Percentiles rank a stretch among this genome's conserved stretches.
Evolutionary conservation across 2,113 vertebrate species (phyloP).

Genomic region (Salminus brasiliensis): DNA sequence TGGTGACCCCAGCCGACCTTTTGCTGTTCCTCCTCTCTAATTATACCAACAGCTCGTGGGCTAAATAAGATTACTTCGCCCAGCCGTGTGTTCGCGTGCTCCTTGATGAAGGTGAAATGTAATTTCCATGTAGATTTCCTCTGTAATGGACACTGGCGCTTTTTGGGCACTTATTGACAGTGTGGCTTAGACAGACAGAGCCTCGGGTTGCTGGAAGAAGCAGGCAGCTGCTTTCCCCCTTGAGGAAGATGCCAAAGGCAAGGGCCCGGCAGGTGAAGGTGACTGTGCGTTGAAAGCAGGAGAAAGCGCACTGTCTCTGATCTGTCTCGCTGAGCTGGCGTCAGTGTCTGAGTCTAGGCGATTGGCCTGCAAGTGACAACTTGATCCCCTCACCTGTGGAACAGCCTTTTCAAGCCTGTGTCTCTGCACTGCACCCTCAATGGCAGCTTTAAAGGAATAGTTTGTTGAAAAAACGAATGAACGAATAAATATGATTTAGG

Average conservation of each 20-base stretch:
- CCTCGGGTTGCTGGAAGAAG: constrained; percentile 13
- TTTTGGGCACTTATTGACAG: constrained; percentile 77
- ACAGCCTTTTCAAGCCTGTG: no score
- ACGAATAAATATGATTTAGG: no score
- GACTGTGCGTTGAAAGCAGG: constrained; percentile 13
- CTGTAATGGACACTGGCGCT: constrained; percentile 92
- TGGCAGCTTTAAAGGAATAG: no score
- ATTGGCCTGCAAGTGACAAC: constrained; percentile 21
- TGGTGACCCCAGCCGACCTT: constrained; percentile 90
- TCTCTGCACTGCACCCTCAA: no score
- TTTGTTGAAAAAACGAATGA: no score
- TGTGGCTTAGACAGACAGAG: constrained; percentile 65
- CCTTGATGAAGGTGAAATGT: constrained; percentile 98
- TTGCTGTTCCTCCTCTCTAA: constrained; percentile 91
- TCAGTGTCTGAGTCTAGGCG: neutral
- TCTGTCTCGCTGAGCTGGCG: constrained; percentile 32
- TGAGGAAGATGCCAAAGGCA: constrained; percentile 30
- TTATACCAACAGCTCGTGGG: constrained; percentile 93
- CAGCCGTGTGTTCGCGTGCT: constrained; percentile 85
- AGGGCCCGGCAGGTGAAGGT: constrained; percentile 29
- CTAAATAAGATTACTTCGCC: constrained; percentile 97
- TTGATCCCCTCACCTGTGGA: constrained; percentile 4
- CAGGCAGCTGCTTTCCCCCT: constrained; percentile 11
- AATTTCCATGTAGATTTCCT: constrained; percentile 98
- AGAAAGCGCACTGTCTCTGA: constrained; percentile 7